Evolutionary conservation across 2,113 vertebrate species (phyloP), one percentile per base, ranked within the genome.

Genomic region (Cygnus buccinator): DNA sequence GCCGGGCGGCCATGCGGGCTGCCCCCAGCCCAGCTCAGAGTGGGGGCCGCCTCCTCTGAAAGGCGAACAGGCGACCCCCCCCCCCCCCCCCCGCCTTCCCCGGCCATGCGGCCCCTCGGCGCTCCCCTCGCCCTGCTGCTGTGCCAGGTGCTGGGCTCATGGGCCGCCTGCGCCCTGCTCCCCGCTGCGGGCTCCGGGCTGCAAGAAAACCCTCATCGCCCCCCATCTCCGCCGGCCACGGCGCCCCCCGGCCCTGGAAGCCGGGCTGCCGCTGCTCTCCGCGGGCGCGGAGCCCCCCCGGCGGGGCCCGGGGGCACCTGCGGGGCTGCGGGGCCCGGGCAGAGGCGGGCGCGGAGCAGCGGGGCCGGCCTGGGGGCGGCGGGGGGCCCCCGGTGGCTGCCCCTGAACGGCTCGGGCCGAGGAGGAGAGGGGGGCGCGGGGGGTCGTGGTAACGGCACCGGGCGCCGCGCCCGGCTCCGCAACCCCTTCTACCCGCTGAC

Each of bases 401-500:
- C 98, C 25, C 98, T 99, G 94, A 98, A 99, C 65, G 98, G 98
- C 65, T 98, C 98, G 3, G 72, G 68, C 2, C 81, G 39, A 10
- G 96, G 91, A 10, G 84, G 46, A 48, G 46, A 88, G 26, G 94
- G 97, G 22, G 84, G 46, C 31, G 87, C 79, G 29, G 97, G 93
- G 35, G 43, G 88, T 28, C 96, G 96, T 31, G 61, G 75, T 25
- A 98, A 98, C 61, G 88, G 80, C 79, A 98, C 98, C 0, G 96
- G 81, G 55, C 94, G 96, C 63, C 96, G 97, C 11, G 44, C 97
- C 81, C 97, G 94, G 20, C 82, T 99, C 54, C 98, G 97, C 92
- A 99, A 99, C 96, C 99, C 99, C 19, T 99, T 99, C 96, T 99
- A 99, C 90, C 99, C 99, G 7, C 89, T 99, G 68, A 99, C 98